Conservation (phyloP, 1,140 invertebrate genomes). For the Paraescarpia echinospica region DNA sequence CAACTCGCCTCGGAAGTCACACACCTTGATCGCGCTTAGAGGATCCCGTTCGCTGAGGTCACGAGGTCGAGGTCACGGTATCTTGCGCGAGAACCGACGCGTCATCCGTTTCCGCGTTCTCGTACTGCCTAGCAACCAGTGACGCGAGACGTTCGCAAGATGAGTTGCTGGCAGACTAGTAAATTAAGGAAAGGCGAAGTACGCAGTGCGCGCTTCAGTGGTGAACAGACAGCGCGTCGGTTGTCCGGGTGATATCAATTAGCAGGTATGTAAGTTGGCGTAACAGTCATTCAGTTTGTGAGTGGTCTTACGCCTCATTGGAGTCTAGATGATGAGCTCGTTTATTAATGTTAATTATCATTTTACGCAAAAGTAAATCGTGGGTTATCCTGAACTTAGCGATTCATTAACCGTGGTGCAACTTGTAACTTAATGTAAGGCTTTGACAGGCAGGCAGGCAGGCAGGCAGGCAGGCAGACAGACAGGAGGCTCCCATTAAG, state of each 20-base stretch:
- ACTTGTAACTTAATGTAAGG: no score
- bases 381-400: neutral
- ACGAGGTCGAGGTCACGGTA: neutral
- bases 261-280: neutral
- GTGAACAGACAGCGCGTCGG: neutral
- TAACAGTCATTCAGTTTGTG: neutral
- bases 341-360: neutral
- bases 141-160: neutral
- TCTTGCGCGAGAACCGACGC: neutral
- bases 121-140: neutral
- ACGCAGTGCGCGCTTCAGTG: neutral
- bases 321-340: neutral
- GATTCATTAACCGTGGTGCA: neutral
- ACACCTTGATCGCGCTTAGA: no score
- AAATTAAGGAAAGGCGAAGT: neutral
- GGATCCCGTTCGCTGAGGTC: neutral
- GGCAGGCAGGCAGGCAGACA: no score
- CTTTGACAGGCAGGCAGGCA: no score
- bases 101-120: neutral
- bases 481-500: no score
- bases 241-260: neutral
- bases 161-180: neutral
- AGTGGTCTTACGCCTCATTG: neutral
- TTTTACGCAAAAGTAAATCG: neutral
- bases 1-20: neutral